Evolutionary conservation across 2,888 invertebrate species (phyloP).

Genomic region (Pachycephus smyrnensis): DNA sequence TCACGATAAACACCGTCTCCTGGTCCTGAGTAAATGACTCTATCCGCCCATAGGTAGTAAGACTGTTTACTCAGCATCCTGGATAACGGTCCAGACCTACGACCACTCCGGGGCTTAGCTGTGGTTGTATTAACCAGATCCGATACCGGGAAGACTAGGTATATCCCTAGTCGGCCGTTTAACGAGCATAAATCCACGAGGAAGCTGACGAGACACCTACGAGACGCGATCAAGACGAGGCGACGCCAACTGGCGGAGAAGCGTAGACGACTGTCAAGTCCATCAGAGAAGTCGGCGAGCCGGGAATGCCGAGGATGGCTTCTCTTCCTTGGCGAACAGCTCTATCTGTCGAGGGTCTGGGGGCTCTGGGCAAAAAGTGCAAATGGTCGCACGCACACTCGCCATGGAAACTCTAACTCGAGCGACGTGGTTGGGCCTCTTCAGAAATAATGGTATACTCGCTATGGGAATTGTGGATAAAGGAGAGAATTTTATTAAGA

Average conservation of each 20-base stretch:
- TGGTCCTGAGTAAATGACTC: background rate
- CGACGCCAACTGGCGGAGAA: background rate
- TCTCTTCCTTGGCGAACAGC: constrained; percentile 47
- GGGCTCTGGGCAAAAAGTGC: constrained; percentile 43
- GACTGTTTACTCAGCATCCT: background rate
- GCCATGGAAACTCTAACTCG: background rate
- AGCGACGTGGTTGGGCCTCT: background rate
- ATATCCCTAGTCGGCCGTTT: background rate
- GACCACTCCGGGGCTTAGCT: background rate
- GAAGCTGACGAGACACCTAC: background rate
- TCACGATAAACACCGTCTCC: background rate
- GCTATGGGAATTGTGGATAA: background rate
- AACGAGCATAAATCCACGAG: background rate
- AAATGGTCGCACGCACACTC: constrained; percentile 50
- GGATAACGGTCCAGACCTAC: background rate
- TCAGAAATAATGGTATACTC: background rate
- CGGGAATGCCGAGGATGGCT: constrained; percentile 58
- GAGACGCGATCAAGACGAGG: background rate
- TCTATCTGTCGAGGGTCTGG: constrained; percentile 46
- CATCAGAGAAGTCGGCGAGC: constrained; percentile 50
- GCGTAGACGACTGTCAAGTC: background rate
- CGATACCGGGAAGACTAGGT: background rate
- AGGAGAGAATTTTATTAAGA: background rate
- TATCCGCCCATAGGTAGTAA: background rate
- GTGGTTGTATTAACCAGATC: background rate